Evolutionary conservation across 2,113 vertebrate species (phyloP).

Genomic region (Microtus oregoni): DNA sequence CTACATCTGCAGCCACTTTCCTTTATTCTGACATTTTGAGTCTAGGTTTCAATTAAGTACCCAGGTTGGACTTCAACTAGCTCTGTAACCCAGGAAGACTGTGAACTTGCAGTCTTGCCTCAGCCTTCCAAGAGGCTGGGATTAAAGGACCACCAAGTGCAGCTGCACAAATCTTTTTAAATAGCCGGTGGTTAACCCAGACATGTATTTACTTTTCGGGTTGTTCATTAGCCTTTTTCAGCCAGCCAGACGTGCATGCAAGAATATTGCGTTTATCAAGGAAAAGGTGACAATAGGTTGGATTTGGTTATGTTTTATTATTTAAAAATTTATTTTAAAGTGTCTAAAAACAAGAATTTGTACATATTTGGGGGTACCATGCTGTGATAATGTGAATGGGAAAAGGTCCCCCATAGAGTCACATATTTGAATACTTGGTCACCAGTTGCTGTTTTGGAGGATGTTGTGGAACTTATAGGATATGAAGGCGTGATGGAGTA

Average conservation of each 20-base stretch:
- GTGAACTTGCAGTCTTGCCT: background rate
- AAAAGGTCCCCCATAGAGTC: background rate
- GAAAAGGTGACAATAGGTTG: background rate
- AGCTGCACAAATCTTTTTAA: background rate
- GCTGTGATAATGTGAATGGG: background rate
- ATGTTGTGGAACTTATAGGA: background rate
- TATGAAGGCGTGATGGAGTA: too few species aligned
- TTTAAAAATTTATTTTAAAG: background rate
- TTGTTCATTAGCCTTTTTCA: background rate
- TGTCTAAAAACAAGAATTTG: background rate
- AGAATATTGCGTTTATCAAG: background rate
- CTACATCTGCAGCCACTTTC: background rate
- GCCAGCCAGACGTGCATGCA: background rate
- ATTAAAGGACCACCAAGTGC: background rate
- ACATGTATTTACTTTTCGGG: background rate
- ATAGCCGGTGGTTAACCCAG: background rate
- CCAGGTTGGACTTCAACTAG: background rate
- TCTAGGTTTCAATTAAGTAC: background rate
- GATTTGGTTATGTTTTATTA: background rate
- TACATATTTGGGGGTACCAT: background rate
- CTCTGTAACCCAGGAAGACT: background rate
- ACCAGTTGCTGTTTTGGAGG: background rate
- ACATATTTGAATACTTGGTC: background rate
- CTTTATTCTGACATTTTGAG: background rate
- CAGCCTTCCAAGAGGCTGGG: background rate